Conservation (phyloP, 2,888 invertebrate species). For the Thereva nobilitata region DNA sequence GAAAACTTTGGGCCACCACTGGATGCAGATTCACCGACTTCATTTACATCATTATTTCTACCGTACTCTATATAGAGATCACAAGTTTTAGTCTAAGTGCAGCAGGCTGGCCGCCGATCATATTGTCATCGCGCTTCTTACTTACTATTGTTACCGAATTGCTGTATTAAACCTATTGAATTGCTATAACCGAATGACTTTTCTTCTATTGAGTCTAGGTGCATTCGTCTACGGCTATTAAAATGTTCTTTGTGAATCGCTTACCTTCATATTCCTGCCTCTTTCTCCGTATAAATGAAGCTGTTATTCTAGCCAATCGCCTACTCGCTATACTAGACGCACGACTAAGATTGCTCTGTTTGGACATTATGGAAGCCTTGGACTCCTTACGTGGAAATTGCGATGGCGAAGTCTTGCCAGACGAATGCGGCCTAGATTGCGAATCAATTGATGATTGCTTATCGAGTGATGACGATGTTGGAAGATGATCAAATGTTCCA, state of each 20-base stretch:
- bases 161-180: no score
- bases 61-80: no score
- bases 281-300: conserved; percentile 53
- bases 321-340: conserved; percentile 46
- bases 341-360: conserved; percentile 46
- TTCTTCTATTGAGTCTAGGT: no score
- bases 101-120: no score
- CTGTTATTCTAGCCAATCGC: conserved; percentile 47
- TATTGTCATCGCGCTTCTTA: no score
- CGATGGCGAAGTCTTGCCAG: conserved; percentile 9
- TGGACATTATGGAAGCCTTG: conserved; percentile 50
- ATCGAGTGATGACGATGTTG: conserved; percentile 36
- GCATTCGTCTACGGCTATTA: no score
- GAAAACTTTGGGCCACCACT: no score
- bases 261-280: conserved; percentile 56
- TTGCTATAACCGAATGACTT: no score
- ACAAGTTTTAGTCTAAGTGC: no score
- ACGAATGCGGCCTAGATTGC: background rate
- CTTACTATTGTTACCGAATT: no score
- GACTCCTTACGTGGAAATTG: conserved; percentile 48
- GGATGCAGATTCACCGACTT: no score
- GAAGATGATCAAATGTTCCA: conserved; percentile 49
- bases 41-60: no score
- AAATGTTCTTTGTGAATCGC: conserved; percentile 23
- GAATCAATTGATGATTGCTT: conserved; percentile 24